These are phyloP conservation scores for Labeo calbasu DNA, from an alignment of 2,797 vertebrate species.

Conservation along the genomic window DNA sequence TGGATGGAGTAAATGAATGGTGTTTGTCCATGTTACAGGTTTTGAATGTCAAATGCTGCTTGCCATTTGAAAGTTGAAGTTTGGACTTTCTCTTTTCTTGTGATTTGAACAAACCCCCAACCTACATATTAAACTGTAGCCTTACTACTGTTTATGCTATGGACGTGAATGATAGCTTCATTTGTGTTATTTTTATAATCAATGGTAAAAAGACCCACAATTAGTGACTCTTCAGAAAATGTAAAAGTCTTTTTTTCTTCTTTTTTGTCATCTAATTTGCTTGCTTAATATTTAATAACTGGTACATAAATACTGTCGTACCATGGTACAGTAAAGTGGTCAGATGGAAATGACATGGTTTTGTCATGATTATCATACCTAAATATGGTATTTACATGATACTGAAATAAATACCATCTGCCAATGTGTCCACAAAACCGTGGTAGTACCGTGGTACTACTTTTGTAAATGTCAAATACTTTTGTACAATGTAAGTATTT, in stretches of 20 bases:
- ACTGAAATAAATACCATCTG: background rate
- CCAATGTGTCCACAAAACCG: background rate
- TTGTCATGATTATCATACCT: background rate
- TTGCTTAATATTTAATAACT: background rate
- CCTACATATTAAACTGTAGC: background rate
- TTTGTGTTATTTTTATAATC: background rate
- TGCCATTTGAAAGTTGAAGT: slow-evolving; percentile 22
- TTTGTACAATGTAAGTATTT: background rate
- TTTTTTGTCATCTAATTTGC: no score
- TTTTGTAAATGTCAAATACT: background rate
- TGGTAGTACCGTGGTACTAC: background rate
- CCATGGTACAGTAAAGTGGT: background rate
- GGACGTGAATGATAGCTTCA: background rate
- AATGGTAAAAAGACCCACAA: background rate
- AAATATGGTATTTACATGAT: background rate
- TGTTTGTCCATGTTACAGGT: slow-evolving; percentile 25
- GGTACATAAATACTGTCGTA: no score
- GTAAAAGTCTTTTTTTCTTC: no score
- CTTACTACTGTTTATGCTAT: background rate
- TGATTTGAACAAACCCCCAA: background rate
- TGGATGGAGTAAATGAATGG: slow-evolving; percentile 27
- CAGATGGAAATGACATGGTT: background rate
- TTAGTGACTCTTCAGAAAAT: background rate
- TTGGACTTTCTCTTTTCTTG: slow-evolving; percentile 12
- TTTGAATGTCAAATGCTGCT: slow-evolving; percentile 64